Percentiles rank a stretch among this genome's conserved stretches.
phyloP scores from a whole-genome alignment of 2,888 invertebrate genomes.

The Schizaphis graminum region DNA sequence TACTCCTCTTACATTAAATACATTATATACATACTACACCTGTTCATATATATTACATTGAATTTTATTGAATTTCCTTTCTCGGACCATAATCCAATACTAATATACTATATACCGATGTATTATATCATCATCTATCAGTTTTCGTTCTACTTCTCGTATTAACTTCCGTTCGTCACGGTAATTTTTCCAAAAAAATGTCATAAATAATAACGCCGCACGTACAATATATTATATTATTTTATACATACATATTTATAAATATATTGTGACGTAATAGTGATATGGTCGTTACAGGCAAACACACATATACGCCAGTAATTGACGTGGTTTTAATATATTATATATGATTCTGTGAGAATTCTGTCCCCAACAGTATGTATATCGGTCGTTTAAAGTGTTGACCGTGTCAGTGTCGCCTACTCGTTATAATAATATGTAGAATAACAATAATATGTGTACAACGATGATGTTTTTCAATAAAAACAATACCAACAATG shows the following conservation, averaged over 20 bases:
- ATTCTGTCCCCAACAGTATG: neutral
- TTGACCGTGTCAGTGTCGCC: neutral
- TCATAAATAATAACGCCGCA: neutral
- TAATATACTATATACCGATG: neutral
- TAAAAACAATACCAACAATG: slow-evolving; percentile 10
- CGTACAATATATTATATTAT: neutral
- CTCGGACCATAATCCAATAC: neutral
- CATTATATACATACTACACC: neutral
- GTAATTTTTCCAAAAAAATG: slow-evolving; percentile 1
- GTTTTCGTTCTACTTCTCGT: slow-evolving; percentile 12
- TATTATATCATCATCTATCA: slow-evolving; percentile 39
- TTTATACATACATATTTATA: slow-evolving; percentile 22
- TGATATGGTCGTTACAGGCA: slow-evolving; percentile 30
- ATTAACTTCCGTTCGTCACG: slow-evolving; percentile 46
- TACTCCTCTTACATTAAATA: neutral
- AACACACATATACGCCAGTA: neutral
- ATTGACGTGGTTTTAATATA: slow-evolving; percentile 24
- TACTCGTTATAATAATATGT: neutral
- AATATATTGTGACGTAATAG: slow-evolving; percentile 45
- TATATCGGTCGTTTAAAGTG: neutral
- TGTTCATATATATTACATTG: neutral
- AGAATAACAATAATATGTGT: neutral
- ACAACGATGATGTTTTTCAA: neutral
- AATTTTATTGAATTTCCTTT: neutral
- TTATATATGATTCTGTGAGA: neutral